These are phyloP conservation scores for Drosophila fuyamai DNA, from an alignment of 1,140 invertebrate genomes.

Conservation along the genomic window DNA sequence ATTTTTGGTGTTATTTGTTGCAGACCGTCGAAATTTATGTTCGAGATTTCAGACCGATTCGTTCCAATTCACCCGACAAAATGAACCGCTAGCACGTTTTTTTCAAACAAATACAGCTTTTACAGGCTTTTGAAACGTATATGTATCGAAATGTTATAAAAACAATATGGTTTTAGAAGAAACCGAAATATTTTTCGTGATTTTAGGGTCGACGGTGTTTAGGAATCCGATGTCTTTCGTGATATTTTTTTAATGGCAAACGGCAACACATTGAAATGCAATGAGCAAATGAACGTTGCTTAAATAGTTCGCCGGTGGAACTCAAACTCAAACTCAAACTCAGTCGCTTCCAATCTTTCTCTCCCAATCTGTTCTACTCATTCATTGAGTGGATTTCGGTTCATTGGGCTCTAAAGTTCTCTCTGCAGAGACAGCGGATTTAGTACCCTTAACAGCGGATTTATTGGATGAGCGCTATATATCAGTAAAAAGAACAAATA, in stretches of 20 bases:
- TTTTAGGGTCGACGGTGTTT: conserved; percentile 1
- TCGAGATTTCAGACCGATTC: not conserved
- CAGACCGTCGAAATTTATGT: conserved; percentile 12
- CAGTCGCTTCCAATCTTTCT: conserved; percentile 36
- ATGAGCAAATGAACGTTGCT: conserved; percentile 33
- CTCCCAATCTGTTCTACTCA: conserved; percentile 30
- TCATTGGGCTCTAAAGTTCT: conserved; percentile 26
- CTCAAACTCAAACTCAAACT: conserved; percentile 10
- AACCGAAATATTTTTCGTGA: conserved; percentile 4
- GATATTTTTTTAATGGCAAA: conserved; percentile 34
- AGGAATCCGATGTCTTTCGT: conserved; percentile 3
- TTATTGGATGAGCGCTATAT: not conserved
- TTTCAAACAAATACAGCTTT: not conserved
- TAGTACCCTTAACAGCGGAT: conserved; percentile 2
- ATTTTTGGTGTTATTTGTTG: not conserved
- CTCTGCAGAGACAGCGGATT: conserved; percentile 14
- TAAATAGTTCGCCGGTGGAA: conserved; percentile 39
- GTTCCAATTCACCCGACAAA: conserved; percentile 10
- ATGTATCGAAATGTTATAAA: not conserved
- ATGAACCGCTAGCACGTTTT: conserved; percentile 20
- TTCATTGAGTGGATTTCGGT: conserved; percentile 13
- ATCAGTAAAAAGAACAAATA: too few species aligned
- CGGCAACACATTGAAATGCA: conserved; percentile 38
- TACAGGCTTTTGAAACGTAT: not conserved
- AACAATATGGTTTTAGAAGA: not conserved